Evolutionary conservation across 2,888 invertebrate species (phyloP), one percentile per base, ranked within the genome.

Genomic region (Oscheius onirici): DNA sequence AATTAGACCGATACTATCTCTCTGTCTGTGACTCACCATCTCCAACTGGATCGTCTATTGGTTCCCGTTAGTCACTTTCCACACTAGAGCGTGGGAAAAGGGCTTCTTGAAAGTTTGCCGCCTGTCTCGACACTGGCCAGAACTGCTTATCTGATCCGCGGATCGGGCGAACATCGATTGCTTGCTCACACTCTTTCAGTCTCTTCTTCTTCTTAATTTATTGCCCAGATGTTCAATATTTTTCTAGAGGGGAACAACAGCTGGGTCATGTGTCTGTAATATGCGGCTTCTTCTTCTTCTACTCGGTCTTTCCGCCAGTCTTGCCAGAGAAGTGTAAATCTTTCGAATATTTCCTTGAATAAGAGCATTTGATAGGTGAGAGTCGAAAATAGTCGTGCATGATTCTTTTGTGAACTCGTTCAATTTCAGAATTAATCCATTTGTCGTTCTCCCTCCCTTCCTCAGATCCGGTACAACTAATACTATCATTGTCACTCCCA

Each of bases 371-470:
- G n/a, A n/a, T n/a, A n/a, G n/a, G n/a, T n/a, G n/a, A n/a, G n/a
- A 3, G 11, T 52, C 24, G 24, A 17, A 52, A 49, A 52, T 20
- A 20, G 22, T 26, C 24, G 11, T 15, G 3, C 24, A 24, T 17
- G n/a, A n/a, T n/a, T n/a, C n/a, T n/a, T n/a, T n/a, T n/a, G n/a
- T n/a, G n/a, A n/a, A n/a, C n/a, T n/a, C n/a, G n/a, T n/a, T 41
- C 34, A 24, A 20, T 24, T 51, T 11, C 52, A 66, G 54, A 3
- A 13, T 34, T 52, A 44, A 44, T 71, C 34, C 73, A 66, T 55
- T 76, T 26, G 71, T 76, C 3, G 63, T 76, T 26, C 46, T 73
- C 0, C 76, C 76, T 41, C 52, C 74, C n/a, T 63, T 63, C n/a
- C 40, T 76, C 22, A 22, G 69, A 28, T 51, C 34, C 26, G 72